These are phyloP conservation scores for Istiophorus platypterus DNA, from an alignment of 2,113 vertebrate genomes.

Conservation along the genomic window DNA sequence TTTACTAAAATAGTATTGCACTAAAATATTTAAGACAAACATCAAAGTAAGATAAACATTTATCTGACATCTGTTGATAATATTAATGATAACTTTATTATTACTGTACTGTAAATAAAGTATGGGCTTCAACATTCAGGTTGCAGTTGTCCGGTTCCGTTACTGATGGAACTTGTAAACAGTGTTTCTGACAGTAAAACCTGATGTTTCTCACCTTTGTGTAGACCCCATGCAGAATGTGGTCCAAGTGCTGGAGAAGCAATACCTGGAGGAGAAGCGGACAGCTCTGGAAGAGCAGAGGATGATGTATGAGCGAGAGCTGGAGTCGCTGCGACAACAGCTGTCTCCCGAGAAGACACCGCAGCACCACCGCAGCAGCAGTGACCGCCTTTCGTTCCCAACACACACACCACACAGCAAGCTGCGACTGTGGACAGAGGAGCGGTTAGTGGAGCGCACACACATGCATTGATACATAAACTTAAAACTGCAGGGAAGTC, in stretches of 20 bases:
- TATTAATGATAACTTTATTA: too few relatives aligned
- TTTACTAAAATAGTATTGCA: too few relatives aligned
- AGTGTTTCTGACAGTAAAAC: neutral
- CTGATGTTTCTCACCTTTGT: neutral
- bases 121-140: too few relatives aligned
- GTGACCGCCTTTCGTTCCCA: conserved; percentile 88
- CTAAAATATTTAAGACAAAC: too few relatives aligned
- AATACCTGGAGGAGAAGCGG: conserved; percentile 96
- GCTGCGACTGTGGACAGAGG: conserved; percentile 94
- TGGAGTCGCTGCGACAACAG: conserved; percentile 94
- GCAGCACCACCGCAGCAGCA: conserved; percentile 84
- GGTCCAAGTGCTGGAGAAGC: conserved; percentile 95
- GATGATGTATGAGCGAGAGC: conserved; percentile 95
- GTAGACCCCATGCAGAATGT: conserved; percentile 96
- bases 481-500: neutral
- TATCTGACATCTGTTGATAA: too few relatives aligned
- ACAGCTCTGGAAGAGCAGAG: conserved; percentile 96
- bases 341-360: conserved; percentile 91
- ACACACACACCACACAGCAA: conserved; percentile 89
- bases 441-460: conserved; percentile 86
- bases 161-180: too few relatives aligned
- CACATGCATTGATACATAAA: neutral
- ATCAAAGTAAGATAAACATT: too few relatives aligned
- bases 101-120: too few relatives aligned
- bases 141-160: too few relatives aligned